phyloP scores from a whole-genome alignment of 2,113 vertebrate genomes.

The Anolis carolinensis region DNA sequence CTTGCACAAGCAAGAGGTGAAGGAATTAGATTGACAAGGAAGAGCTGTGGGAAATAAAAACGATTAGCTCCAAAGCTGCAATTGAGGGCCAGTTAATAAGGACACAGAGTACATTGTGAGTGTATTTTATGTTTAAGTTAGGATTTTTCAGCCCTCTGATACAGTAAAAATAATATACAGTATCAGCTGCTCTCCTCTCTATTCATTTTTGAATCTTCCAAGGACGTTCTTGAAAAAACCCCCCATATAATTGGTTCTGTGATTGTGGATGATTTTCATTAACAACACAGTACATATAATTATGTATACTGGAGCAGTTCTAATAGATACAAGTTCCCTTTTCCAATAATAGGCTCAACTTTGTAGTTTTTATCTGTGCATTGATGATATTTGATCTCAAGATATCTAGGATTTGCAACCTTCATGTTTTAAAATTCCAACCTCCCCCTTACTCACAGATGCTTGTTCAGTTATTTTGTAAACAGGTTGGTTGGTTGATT shows the following conservation, averaged over 20 bases:
- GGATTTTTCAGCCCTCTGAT: constrained; percentile 52
- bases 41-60: constrained; percentile 52
- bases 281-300: constrained; percentile 52
- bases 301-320: constrained; percentile 35
- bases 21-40: constrained; percentile 64
- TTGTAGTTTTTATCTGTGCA: constrained; percentile 42
- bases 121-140: constrained; percentile 48
- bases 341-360: constrained; percentile 55
- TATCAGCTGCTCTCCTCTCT: constrained; percentile 31
- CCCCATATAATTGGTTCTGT: constrained; percentile 54
- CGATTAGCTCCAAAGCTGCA: constrained; percentile 64
- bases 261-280: constrained; percentile 58
- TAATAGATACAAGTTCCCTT: constrained; percentile 52
- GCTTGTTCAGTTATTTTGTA: not conserved
- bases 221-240: constrained; percentile 58
- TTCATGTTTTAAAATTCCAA: constrained; percentile 43
- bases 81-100: constrained; percentile 64
- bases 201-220: constrained; percentile 45
- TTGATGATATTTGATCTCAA: constrained; percentile 43
- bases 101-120: constrained; percentile 25
- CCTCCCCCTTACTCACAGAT: constrained; percentile 17
- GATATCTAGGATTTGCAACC: constrained; percentile 33
- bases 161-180: constrained; percentile 38
- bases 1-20: constrained; percentile 30
- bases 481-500: constrained; percentile 18